Evolutionary conservation across 2,888 invertebrate genomes (phyloP).

Genomic region (Elysia crispata): DNA sequence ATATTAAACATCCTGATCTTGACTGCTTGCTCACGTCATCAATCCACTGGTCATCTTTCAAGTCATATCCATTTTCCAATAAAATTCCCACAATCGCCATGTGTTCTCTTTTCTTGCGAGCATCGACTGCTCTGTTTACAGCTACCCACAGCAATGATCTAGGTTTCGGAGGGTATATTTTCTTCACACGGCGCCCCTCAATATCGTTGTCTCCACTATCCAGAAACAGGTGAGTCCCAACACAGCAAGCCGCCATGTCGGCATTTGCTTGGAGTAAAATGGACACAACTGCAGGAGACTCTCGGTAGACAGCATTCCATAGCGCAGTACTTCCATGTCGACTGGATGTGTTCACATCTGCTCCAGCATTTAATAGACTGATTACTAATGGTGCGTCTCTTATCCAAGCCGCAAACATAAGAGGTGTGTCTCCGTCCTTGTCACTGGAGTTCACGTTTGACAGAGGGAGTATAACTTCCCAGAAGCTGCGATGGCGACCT

Average conservation of each 20-base stretch:
- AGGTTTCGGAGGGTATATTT: conserved; percentile 12
- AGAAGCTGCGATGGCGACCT: not conserved
- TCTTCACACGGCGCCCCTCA: not conserved
- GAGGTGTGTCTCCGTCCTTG: conserved; percentile 25
- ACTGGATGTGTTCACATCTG: conserved; percentile 7
- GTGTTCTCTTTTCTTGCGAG: not conserved
- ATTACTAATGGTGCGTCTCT: not conserved
- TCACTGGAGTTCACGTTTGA: conserved; percentile 33
- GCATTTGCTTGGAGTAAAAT: conserved; percentile 24
- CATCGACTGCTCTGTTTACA: not conserved
- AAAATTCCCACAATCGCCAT: not conserved
- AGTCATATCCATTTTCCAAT: conserved; percentile 21
- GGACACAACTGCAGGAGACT: not conserved
- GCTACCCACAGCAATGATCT: conserved; percentile 33
- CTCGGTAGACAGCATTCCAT: conserved; percentile 30
- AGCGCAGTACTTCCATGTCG: not conserved
- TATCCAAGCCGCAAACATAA: conserved; percentile 32
- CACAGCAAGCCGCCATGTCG: conserved; percentile 14
- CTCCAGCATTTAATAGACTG: not conserved
- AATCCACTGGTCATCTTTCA: conserved; percentile 22
- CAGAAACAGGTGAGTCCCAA: conserved; percentile 26
- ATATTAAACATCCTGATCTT: not conserved
- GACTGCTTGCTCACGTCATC: not conserved
- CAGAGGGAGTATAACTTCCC: conserved; percentile 2
- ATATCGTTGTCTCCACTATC: not conserved